Evolutionary conservation across 1,140 invertebrate genomes (phyloP), one percentile per base, ranked within the genome.

Genomic region (Solenopsis invicta): DNA sequence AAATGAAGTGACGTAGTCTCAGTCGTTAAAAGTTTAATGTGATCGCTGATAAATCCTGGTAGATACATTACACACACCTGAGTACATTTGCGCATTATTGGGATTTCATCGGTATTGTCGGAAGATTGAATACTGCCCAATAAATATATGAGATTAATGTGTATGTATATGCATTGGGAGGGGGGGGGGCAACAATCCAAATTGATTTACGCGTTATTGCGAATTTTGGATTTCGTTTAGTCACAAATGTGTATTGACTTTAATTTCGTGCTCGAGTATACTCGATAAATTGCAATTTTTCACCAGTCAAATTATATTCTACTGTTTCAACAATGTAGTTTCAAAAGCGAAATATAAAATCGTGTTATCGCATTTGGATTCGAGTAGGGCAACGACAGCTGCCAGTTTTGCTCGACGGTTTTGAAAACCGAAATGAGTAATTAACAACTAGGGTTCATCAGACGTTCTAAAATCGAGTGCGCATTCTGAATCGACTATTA

Each of bases 391-490:
- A 45, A 50, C 41, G 10, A 29, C 67, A 48, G 54, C 54, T 75
- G 29, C 61, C 80, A 59, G 41, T 61, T 82, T 74, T 71, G 59
- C 4, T 48, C 54, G 18, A 72, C 50, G 9, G 37, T 56, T 48
- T 74, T 50, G 54, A 50, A 74, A 84, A 13, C 45, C 54, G 29
- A 75, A 84, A 75, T 41, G 54, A 75, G 54, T 75, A 84, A 62
- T 84, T 75, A 84, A 61, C 69, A 61, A 59, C 50, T 71, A 74
- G 80, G 9, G 29, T 84, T 84, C 54, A 84, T 84, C 69, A 84
- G 56, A 8, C 54, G 69, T 54, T 74, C 29, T 84, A 48, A 45
- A 74, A 61, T 84, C 54, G 24, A n/a, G 13, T 61, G 34, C 41
- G 54, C 41, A 37, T 75, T 84, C 56, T 45, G 12, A 61, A 84